Base-by-base conservation (phyloP, 1,140 invertebrate species). In the Oedothorax gibbosus region DNA sequence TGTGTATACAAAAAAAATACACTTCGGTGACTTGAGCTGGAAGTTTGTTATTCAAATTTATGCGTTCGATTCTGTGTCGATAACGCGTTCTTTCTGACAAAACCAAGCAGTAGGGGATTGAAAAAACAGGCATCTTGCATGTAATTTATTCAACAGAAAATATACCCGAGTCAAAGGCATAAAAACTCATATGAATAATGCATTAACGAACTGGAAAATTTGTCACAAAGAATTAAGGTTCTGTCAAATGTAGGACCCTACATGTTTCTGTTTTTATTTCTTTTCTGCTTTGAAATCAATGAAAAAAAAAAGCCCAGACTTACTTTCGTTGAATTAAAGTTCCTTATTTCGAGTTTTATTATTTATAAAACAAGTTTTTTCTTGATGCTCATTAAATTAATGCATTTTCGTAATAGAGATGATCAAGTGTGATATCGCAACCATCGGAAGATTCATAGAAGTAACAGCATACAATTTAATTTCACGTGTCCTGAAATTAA, bases 201-300 rank as follows among this genome's bases (percentile, higher is more conserved):
- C 80, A 82, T 82, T 82, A 82, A 82, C 80, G 80, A 82, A 82
- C 80, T 73, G 57, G 80, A 82, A 82, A 82, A 82, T 82, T 82
- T 69, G 80, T 82, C 80, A 82, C 80, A 82, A 81, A 73, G 80
- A 82, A 82, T 82, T 82, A 72, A 73, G 80, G 54, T 73, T 62
- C 68, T 82, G 80, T 73, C 69, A 73, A 73, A 82, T 20, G 10
- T 60, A 72, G 66, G 68, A 54, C 49, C 57, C 65, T 77, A 54
- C 50, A 71, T 35, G 35, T 35, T 71, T 71, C 8, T 71, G 69
- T 71, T 71, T 69, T 50, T 35, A 35, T 35, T 35, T 71, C 69
- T 71, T 7, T 51, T 11, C 5, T 18, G 15, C 69, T 53, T 53
- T 71, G 50, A 71, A 71, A 18, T 71, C 35, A 71, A 71, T 54